These are phyloP conservation scores for Rhea pennata DNA, from an alignment of 2,113 vertebrate species.

Conservation along the genomic window DNA sequence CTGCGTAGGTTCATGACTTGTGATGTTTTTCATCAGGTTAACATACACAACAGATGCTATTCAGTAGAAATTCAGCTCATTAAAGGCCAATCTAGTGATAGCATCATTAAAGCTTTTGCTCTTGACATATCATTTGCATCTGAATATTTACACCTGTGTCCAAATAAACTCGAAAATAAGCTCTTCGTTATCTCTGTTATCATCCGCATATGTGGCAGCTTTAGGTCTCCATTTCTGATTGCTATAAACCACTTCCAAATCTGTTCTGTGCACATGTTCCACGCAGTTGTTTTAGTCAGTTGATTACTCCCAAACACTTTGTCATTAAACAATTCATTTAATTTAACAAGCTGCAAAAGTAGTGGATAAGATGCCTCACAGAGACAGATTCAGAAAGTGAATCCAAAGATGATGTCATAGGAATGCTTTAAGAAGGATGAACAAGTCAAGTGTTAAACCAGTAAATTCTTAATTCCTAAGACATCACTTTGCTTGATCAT, in stretches of 20 bases:
- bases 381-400: conserved; percentile 26
- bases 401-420: conserved; percentile 55
- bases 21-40: background rate
- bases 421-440: conserved; percentile 53
- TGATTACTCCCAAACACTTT: conserved; percentile 30
- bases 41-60: background rate
- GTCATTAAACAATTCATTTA: conserved; percentile 43
- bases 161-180: background rate
- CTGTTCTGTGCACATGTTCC: background rate
- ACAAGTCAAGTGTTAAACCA: conserved; percentile 48
- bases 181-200: background rate
- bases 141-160: background rate
- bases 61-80: background rate
- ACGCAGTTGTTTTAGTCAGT: background rate
- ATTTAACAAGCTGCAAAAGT: conserved; percentile 43
- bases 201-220: background rate
- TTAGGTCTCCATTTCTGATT: background rate
- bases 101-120: background rate
- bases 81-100: background rate
- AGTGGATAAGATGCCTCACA: background rate
- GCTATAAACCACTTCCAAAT: background rate
- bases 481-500: background rate
- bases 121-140: background rate
- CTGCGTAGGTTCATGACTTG: background rate
- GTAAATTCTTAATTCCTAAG: conserved; percentile 46